Evolutionary conservation across 2,113 vertebrate species (phyloP), one percentile per base, ranked within the genome.

Genomic region (Mixornis gularis): DNA sequence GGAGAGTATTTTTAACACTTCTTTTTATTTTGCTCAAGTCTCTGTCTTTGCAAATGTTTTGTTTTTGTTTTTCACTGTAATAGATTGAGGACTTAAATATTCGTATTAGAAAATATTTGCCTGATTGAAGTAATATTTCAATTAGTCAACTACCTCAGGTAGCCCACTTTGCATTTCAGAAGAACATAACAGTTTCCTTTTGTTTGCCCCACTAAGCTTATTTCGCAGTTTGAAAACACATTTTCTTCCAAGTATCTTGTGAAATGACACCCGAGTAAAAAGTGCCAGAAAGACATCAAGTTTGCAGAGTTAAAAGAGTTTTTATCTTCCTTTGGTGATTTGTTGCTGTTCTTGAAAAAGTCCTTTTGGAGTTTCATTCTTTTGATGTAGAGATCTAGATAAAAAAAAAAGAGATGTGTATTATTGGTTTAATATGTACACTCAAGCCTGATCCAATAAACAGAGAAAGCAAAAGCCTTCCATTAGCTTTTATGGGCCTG

Each of bases 401-500:
- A 72, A 13, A 68, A 34, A n/a, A 16, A 36, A 9, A 72, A 71
- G 17, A 55, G 12, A 46, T 38, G 16, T 29, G 17, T 73, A 59
- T 82, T 86, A 48, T 30, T 86, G 49, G 36, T 78, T 89, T 80
- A 85, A 65, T 81, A 93, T 56, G 53, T 69, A 81, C 24, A 24
- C n/a, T 94, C 25, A 59, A 83, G 49, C 38, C 34, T 83, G 38
- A 89, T 79, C 36, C 58, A 73, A 55, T 63, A 66, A 13, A 51
- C 13, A n/a, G 19, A 56, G 60, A 81, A 85, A 80, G 58, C 18
- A 68, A 69, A 93, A 70, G 25, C 29, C 43, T 92, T 90, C n/a
- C 72, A 78, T 86, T 92, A 85, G 46, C 51, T 95, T 89, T 92
- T 62, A 90, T 56, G 44, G 32, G 30, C 14, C 46, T 84, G 62